phyloP scores from a whole-genome alignment of 2,888 invertebrate species.

The Diarsia mendica region DNA sequence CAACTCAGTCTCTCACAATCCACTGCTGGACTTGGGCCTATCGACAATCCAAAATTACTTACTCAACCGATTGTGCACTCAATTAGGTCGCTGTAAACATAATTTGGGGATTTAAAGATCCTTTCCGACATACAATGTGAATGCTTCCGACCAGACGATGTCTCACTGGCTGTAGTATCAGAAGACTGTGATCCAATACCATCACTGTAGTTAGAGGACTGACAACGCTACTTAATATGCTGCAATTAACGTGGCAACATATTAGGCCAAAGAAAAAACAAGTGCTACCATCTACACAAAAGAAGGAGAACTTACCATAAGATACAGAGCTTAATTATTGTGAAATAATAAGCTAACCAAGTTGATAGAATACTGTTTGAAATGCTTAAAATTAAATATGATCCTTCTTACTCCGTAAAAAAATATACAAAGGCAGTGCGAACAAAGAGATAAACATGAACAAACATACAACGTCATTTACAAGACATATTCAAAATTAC shows the following conservation, averaged over 20 bases:
- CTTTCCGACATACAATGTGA: too few relatives aligned
- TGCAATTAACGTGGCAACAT: neutral
- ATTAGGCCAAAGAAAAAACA: neutral
- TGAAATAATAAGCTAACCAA: neutral
- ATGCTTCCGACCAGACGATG: too few relatives aligned
- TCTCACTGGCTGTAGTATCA: too few relatives aligned
- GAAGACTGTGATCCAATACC: too few relatives aligned
- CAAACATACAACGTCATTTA: neutral
- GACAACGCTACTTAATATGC: neutral
- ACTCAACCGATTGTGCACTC: too few relatives aligned
- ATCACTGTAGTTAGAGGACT: too few relatives aligned
- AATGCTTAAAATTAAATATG: neutral
- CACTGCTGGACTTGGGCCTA: neutral
- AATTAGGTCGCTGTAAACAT: neutral
- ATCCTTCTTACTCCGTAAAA: neutral
- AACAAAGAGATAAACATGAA: neutral
- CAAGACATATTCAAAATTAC: constrained; percentile 12
- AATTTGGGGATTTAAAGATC: neutral
- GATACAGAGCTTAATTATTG: neutral
- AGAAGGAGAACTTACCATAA: neutral
- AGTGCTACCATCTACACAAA: neutral
- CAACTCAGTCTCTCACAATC: neutral
- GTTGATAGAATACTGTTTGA: neutral
- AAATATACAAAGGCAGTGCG: too few relatives aligned
- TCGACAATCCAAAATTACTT: neutral